Percentiles rank a stretch among this genome's conserved stretches.
phyloP scores from a whole-genome alignment of 1,140 invertebrate genomes.

The Zaprionus ghesquierei region DNA sequence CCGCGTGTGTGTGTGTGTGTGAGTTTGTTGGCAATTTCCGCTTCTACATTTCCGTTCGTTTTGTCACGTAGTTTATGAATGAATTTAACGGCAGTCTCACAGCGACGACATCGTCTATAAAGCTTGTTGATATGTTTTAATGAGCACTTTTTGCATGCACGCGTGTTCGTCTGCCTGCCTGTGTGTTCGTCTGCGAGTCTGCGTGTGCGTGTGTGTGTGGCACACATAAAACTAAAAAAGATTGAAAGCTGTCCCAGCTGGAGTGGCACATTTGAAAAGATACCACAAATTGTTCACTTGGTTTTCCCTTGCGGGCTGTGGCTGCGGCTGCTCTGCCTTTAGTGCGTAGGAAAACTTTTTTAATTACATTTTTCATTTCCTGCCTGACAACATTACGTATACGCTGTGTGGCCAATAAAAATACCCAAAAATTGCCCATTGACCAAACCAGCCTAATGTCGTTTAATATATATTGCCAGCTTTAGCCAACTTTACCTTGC shows the following conservation, averaged over 20 bases:
- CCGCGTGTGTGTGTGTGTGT: slow-evolving; percentile 19
- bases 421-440: slow-evolving; percentile 69
- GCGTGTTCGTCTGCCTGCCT: slow-evolving; percentile 25
- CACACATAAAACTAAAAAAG: slow-evolving; percentile 58
- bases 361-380: slow-evolving; percentile 81
- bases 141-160: slow-evolving; percentile 75
- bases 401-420: slow-evolving; percentile 68
- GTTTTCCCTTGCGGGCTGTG: background rate
- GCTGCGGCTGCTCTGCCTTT: background rate
- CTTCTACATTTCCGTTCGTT: slow-evolving; percentile 78
- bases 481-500: slow-evolving; percentile 11
- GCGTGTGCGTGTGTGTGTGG: slow-evolving; percentile 11
- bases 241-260: slow-evolving; percentile 45
- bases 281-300: slow-evolving; percentile 61
- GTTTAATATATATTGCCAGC: slow-evolving; percentile 45
- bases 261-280: slow-evolving; percentile 61
- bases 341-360: slow-evolving; percentile 63
- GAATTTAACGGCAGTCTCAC: slow-evolving; percentile 72
- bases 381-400: slow-evolving; percentile 64
- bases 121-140: slow-evolving; percentile 81
- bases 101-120: slow-evolving; percentile 47
- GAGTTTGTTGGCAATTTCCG: slow-evolving; percentile 78
- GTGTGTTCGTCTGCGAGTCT: background rate
- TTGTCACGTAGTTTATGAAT: slow-evolving; percentile 80
- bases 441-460: slow-evolving; percentile 60